Evolutionary conservation across 2,888 invertebrate species (phyloP).

Genomic region (Deroplatys truncata): DNA sequence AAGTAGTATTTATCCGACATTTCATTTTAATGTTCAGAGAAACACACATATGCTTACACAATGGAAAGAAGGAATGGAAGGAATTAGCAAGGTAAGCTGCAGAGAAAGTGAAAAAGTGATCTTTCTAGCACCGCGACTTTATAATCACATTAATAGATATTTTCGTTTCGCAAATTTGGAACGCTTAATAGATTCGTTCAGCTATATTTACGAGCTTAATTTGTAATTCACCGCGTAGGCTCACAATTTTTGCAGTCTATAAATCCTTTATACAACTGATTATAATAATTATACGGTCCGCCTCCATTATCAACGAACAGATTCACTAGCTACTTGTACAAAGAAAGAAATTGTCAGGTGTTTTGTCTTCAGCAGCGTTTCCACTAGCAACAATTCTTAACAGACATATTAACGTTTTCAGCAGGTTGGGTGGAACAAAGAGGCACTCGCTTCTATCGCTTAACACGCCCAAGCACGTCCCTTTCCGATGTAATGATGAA

Average conservation of each 20-base stretch:
- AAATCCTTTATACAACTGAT: not conserved
- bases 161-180: too few relatives aligned
- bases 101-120: too few relatives aligned
- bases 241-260: not conserved
- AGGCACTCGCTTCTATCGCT: not conserved
- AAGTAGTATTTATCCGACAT: too few relatives aligned
- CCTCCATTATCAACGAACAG: not conserved
- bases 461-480: not conserved
- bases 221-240: not conserved
- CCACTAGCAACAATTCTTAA: not conserved
- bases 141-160: too few relatives aligned
- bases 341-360: not conserved
- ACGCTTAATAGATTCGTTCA: too few relatives aligned
- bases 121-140: too few relatives aligned
- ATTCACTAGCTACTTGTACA: not conserved
- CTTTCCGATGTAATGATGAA: not conserved
- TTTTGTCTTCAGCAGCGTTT: not conserved
- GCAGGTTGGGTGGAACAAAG: not conserved
- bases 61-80: too few relatives aligned
- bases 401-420: not conserved
- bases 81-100: too few relatives aligned
- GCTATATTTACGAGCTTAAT: too few relatives aligned
- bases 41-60: too few relatives aligned
- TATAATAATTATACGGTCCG: not conserved
- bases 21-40: too few relatives aligned